Base-by-base conservation (phyloP, 2,888 invertebrate species). In the Lacanobia wlatinum region DNA sequence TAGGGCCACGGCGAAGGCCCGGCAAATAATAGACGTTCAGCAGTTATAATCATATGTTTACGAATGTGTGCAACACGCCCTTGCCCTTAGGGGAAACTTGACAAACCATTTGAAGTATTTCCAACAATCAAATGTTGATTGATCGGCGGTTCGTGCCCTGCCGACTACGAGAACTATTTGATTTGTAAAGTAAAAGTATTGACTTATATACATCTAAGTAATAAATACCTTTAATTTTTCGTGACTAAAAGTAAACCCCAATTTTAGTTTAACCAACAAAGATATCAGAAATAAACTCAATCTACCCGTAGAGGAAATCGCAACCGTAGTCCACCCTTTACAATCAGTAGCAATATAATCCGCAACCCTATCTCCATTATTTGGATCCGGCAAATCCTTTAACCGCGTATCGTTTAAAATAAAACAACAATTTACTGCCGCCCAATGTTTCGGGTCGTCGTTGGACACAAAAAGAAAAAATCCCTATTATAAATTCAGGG, bases 41-140 rank as follows among this genome's bases (percentile, higher is more conserved):
- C 56, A 72, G 78, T 79, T 71, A 70, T 80, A 86, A 84, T 82
- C 65, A 80, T 63, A 80, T 85, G 85, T 86, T 86, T 80, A 70
- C 67, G 52, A 59, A 72, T 70, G 70, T 80, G 78, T 66, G 69
- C 59, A 65, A 38, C 63, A 73, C 85, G 69, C 77, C 82, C 73
- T 62, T 23, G 60, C 63, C 60, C 56, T 64, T 1, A 52, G 56
- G 80, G 65, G 59, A 23, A 23, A n/a, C 38, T 55, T 59, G 23
- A 66, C 46, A n/a, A 72, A 62, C 61, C 21, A 68, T 73, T 34
- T 53, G 7, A 60, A 58, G 14, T 46, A 38, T 60, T 65, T 61
- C 18, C 46, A 61, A 46, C 38, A 62, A 46, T 63, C 52, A 28
- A 56, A 60, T 28, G 18, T 64, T 82, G 70, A 77, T 70, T 70